Percentiles rank a stretch among this genome's conserved stretches.
Conservation (phyloP, 2,797 vertebrate genomes). For the Parauchenoglanis ngamensis region DNA sequence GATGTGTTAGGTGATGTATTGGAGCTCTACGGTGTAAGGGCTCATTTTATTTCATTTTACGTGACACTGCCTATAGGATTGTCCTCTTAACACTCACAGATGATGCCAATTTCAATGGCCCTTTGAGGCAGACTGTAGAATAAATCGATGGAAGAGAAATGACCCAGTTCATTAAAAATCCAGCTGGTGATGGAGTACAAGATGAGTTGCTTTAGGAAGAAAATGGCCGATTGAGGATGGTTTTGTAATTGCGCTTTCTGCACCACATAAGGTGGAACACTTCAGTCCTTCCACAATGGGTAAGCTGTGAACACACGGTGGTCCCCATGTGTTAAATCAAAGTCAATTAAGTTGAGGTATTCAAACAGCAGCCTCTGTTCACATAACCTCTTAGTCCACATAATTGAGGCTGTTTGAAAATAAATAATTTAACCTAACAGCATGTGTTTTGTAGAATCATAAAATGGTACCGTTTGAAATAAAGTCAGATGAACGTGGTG, state of each 20-base stretch:
- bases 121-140: slow-evolving; percentile 58
- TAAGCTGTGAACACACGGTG: not conserved
- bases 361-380: not conserved
- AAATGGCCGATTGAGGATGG: slow-evolving; percentile 15
- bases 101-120: slow-evolving; percentile 59
- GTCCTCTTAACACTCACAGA: slow-evolving; percentile 69
- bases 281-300: not conserved
- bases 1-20: slow-evolving; percentile 50
- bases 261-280: not conserved
- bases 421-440: not conserved
- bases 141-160: slow-evolving; percentile 65
- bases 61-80: slow-evolving; percentile 71
- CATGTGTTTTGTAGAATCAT: not conserved
- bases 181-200: slow-evolving; percentile 56
- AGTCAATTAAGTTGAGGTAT: not conserved
- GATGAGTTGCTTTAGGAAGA: slow-evolving; percentile 45
- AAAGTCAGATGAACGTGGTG: too few species aligned
- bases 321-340: not conserved
- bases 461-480: not conserved
- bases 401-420: slow-evolving; percentile 1
- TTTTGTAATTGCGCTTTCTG: slow-evolving; percentile 5
- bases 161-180: slow-evolving; percentile 46
- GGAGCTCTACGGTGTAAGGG: slow-evolving; percentile 56
- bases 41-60: slow-evolving; percentile 59
- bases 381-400: not conserved